phyloP scores from a whole-genome alignment of 2,797 vertebrate species.

The Falco rusticolus region DNA sequence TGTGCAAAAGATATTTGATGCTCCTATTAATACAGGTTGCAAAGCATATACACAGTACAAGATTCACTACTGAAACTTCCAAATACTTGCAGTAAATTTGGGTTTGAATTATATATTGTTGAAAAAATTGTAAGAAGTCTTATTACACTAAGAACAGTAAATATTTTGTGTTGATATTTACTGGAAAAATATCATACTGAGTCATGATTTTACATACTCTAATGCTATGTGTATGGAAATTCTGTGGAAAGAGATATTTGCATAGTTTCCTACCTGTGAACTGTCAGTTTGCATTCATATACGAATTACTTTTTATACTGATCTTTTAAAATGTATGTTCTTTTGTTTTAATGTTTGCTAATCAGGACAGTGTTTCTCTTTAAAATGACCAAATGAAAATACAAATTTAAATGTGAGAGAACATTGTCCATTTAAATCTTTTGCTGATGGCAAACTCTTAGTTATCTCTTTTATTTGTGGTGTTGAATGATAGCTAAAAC shows the following conservation, averaged over 20 bases:
- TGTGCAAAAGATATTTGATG: neutral
- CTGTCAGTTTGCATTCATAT: neutral
- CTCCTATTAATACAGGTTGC: neutral
- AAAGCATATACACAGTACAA: neutral
- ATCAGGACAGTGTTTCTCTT: neutral
- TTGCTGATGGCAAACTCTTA: too few species aligned
- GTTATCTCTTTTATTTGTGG: too few species aligned
- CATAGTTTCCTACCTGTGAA: neutral
- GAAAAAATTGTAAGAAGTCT: neutral
- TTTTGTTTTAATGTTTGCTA: neutral
- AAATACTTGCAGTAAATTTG: neutral
- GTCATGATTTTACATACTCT: neutral
- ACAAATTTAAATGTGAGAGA: too few species aligned
- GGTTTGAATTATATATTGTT: neutral
- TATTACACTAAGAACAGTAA: neutral
- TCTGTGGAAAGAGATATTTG: neutral
- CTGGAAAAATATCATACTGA: neutral
- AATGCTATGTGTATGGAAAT: neutral
- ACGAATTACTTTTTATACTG: neutral
- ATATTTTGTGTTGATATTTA: neutral
- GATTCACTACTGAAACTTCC: neutral
- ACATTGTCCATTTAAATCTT: too few species aligned
- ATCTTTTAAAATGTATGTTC: too few species aligned
- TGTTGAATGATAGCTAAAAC: too few species aligned
- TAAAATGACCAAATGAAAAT: neutral